phyloP scores from a whole-genome alignment of 2,888 invertebrate species.

The Incurvaria masculella region DNA sequence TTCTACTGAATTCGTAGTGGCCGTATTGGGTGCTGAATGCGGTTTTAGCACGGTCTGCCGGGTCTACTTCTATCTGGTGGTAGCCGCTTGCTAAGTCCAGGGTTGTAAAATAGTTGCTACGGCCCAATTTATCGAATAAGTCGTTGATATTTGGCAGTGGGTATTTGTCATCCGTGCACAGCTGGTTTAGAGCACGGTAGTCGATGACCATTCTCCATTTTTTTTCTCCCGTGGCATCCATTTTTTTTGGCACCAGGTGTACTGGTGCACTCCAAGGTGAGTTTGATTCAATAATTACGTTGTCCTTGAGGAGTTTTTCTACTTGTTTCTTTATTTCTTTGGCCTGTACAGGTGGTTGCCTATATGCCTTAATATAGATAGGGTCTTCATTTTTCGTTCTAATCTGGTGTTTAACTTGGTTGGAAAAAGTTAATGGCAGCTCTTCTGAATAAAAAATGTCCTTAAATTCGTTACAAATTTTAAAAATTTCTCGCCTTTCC shows the following conservation, averaged over 20 bases:
- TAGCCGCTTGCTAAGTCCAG: slow-evolving; percentile 16
- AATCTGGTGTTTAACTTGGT: slow-evolving; percentile 25
- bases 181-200: too few species aligned
- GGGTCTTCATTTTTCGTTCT: slow-evolving; percentile 1
- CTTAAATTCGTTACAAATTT: slow-evolving; percentile 18
- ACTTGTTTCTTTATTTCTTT: slow-evolving; percentile 15
- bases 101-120: slow-evolving; percentile 17
- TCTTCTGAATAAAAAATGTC: slow-evolving; percentile 24
- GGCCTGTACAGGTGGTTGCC: slow-evolving; percentile 9
- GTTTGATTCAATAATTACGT: slow-evolving; percentile 11
- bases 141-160: slow-evolving; percentile 15
- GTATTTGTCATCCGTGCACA: slow-evolving; percentile 14
- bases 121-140: slow-evolving; percentile 16
- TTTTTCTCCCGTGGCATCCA: slow-evolving; percentile 13
- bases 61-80: slow-evolving; percentile 17
- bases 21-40: slow-evolving; percentile 25
- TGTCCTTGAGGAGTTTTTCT: slow-evolving; percentile 14
- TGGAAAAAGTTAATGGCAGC: slow-evolving; percentile 21
- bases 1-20: slow-evolving; percentile 25
- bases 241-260: slow-evolving; percentile 18
- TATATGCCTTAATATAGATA: slow-evolving; percentile 8
- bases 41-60: slow-evolving; percentile 23
- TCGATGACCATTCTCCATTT: slow-evolving; percentile 10
- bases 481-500: slow-evolving; percentile 17
- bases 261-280: slow-evolving; percentile 20